These are phyloP conservation scores for Ursus arctos DNA, from an alignment of 2,113 vertebrate species.

Conservation along the genomic window DNA sequence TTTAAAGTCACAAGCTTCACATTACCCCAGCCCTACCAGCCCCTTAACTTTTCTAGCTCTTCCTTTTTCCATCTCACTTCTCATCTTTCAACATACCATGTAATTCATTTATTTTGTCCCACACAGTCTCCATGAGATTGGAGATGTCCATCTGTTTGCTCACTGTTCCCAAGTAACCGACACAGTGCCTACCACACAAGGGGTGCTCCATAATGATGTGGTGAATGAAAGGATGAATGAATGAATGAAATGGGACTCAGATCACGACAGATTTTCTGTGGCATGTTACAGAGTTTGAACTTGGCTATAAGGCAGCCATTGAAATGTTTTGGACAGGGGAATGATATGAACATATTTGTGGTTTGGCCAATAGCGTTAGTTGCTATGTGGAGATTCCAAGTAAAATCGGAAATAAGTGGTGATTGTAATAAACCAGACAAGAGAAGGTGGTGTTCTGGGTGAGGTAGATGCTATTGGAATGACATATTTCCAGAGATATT, in stretches of 20 bases:
- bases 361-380: background rate
- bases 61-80: background rate
- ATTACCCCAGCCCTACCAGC: no score
- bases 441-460: background rate
- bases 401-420: background rate
- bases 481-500: background rate
- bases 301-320: background rate
- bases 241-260: background rate
- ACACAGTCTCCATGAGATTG: no score
- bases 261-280: background rate
- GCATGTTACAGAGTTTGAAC: background rate
- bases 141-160: background rate
- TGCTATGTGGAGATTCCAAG: background rate
- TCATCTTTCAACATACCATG: background rate
- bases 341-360: background rate
- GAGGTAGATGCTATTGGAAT: background rate
- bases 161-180: background rate
- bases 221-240: background rate
- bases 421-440: background rate
- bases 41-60: background rate
- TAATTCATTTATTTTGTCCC: background rate
- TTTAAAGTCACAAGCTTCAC: background rate
- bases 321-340: background rate
- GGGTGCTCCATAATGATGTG: background rate
- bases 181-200: background rate